phyloP scores from a whole-genome alignment of 2,797 vertebrate species.

The Microchirus variegatus region DNA sequence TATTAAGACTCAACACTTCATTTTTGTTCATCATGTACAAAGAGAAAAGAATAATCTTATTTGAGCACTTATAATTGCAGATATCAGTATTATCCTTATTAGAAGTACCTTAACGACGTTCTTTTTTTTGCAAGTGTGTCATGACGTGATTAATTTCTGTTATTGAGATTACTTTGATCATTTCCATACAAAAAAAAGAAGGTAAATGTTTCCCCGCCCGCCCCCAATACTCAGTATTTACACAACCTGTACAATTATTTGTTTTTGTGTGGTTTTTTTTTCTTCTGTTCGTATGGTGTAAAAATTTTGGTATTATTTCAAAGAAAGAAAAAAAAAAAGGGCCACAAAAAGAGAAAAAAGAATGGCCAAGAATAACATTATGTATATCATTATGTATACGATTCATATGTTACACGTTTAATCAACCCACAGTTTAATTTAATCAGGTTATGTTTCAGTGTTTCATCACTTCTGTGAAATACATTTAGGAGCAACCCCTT shows the following conservation, averaged over 20 bases:
- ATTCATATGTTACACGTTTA: slow-evolving; percentile 69
- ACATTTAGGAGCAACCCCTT: slow-evolving; percentile 78
- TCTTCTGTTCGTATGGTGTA: slow-evolving; percentile 75
- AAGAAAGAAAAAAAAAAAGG: too few species aligned
- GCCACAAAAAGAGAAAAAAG: slow-evolving; percentile 79
- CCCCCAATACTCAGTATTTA: slow-evolving; percentile 80
- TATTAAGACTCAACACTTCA: slow-evolving; percentile 86
- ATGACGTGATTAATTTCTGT: slow-evolving; percentile 78
- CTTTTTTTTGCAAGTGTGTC: slow-evolving; percentile 78
- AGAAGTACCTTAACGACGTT: slow-evolving; percentile 78
- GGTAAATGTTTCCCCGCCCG: slow-evolving; percentile 67
- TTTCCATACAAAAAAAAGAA: slow-evolving; percentile 83
- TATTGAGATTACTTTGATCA: slow-evolving; percentile 78
- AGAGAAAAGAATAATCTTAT: slow-evolving; percentile 84
- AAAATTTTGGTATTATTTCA: slow-evolving; percentile 79
- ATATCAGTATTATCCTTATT: slow-evolving; percentile 82
- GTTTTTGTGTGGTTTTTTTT: slow-evolving; percentile 75
- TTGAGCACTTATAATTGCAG: slow-evolving; percentile 81
- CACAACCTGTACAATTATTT: slow-evolving; percentile 85
- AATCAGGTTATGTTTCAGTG: slow-evolving; percentile 57
- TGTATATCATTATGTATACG: slow-evolving; percentile 73
- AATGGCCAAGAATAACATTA: slow-evolving; percentile 74
- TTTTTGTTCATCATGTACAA: slow-evolving; percentile 84
- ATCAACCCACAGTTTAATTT: slow-evolving; percentile 64
- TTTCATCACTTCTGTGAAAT: slow-evolving; percentile 62